Evolutionary conservation across 2,888 invertebrate species (phyloP).

Genomic region (Cerceris rybyensis): DNA sequence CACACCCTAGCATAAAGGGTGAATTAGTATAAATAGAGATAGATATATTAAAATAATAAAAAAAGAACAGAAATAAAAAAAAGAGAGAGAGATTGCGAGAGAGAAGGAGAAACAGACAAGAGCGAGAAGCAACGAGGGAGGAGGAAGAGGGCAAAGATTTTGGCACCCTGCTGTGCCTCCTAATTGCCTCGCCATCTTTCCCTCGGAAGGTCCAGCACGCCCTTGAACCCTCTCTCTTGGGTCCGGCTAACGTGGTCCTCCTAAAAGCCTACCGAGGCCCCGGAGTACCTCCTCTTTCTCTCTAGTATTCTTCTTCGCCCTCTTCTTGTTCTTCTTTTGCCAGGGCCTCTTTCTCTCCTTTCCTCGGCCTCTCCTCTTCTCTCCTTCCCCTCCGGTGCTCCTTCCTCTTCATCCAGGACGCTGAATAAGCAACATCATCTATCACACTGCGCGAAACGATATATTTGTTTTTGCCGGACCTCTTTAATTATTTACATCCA

Average conservation of each 20-base stretch:
- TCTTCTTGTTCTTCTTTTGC: conserved; percentile 21
- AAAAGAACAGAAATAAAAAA: too few relatives aligned
- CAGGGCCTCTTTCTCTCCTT: conserved; percentile 34
- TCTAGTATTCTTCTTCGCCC: conserved; percentile 38
- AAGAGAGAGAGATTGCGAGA: background rate
- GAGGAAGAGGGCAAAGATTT: conserved; percentile 74
- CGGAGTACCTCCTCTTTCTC: conserved; percentile 35
- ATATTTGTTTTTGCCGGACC: conserved; percentile 80
- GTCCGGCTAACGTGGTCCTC: conserved; percentile 58
- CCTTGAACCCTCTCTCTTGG: conserved; percentile 78
- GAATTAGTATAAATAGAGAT: too few relatives aligned
- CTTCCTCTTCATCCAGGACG: conserved; percentile 66
- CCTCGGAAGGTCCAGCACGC: conserved; percentile 72
- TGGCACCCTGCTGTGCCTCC: conserved; percentile 80
- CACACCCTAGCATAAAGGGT: too few relatives aligned
- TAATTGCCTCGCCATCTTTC: conserved; percentile 79
- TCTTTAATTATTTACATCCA: conserved; percentile 79
- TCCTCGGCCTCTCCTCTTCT: conserved; percentile 37
- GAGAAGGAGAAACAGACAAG: conserved; percentile 14
- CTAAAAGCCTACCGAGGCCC: conserved; percentile 68
- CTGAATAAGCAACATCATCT: conserved; percentile 80
- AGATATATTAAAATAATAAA: too few relatives aligned
- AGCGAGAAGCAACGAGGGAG: conserved; percentile 48
- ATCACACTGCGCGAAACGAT: conserved; percentile 81
- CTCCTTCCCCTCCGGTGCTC: conserved; percentile 31